phyloP scores from a whole-genome alignment of 2,113 vertebrate genomes.

The Bothrops jararaca region DNA sequence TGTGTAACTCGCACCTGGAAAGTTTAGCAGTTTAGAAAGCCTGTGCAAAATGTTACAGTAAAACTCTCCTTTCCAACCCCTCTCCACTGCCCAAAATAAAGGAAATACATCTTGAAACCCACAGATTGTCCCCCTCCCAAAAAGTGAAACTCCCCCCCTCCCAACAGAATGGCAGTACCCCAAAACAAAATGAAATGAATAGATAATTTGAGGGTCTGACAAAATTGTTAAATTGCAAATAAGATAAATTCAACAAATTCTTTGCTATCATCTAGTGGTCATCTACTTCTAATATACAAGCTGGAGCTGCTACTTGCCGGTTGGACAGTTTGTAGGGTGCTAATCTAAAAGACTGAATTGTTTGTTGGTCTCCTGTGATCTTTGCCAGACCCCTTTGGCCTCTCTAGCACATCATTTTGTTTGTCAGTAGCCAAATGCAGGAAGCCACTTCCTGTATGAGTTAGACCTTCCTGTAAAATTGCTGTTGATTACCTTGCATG shows the following conservation, averaged over 20 bases:
- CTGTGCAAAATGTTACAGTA: too few species aligned
- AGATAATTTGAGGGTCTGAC: too few species aligned
- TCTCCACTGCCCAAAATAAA: too few species aligned
- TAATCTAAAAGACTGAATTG: neutral
- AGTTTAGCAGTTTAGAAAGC: too few species aligned
- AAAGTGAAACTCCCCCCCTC: too few species aligned
- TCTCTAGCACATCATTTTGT: neutral
- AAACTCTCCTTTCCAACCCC: too few species aligned
- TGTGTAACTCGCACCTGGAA: too few species aligned
- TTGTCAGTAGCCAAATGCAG: neutral
- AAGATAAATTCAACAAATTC: neutral
- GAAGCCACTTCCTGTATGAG: neutral
- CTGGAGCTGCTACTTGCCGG: neutral
- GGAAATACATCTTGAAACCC: too few species aligned
- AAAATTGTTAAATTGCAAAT: too few species aligned
- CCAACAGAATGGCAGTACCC: too few species aligned
- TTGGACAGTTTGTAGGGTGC: neutral
- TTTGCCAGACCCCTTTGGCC: neutral
- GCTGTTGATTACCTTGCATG: neutral
- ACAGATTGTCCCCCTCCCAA: too few species aligned
- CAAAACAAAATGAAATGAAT: too few species aligned
- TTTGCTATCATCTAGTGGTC: neutral
- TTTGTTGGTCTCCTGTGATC: neutral
- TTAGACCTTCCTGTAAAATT: constrained; percentile 15
- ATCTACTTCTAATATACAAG: neutral